Evolutionary conservation across 2,797 vertebrate genomes (phyloP), one percentile per base, ranked within the genome.

Genomic region (Clamator glandarius): DNA sequence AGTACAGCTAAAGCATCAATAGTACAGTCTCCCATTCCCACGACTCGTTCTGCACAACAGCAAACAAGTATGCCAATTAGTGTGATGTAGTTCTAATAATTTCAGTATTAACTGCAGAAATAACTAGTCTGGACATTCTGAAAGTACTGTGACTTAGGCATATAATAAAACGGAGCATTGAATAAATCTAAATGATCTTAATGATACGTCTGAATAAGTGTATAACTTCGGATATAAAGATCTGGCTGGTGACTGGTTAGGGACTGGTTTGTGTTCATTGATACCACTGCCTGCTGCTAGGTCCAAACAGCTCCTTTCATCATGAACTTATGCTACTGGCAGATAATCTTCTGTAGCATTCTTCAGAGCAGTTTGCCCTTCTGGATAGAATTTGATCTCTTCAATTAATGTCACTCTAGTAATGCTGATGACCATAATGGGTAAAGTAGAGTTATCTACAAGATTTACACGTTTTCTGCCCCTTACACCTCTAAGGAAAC

Each of bases 201-300:
- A 96, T 92, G 93, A 92, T 95, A 84, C 87, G 66, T 95, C 76
- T 67, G 87, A 94, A 95, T 90, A 91, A 87, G 74, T 86, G 51
- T 52, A 69, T 94, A 84, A 95, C 89, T 96, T 94, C 89, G 80
- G 55, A 69, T 73, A 94, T 69, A 96, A 93, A 97, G 91, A 95
- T 94, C 93, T 96, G 94, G 82, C 92, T 95, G 82, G 96, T 93
- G 79, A 81, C 33, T 0, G 0, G 44, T 84, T 61, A 90, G 84
- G 51, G 85, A 93, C 55, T 66, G 52, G n/a, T 11, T 42, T 63
- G 39, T 33, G 55, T 42, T 84, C 80, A 74, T 93, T 93, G 91
- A 59, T 88, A 84, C 39, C 48, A 51, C 48, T 88, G 70, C 55
- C 89, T 69, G 64, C 63, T 57, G 70, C 26, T 70, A 84, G 55